Base-by-base conservation (phyloP, 2,113 vertebrate species). In the Bubo scandiacus region DNA sequence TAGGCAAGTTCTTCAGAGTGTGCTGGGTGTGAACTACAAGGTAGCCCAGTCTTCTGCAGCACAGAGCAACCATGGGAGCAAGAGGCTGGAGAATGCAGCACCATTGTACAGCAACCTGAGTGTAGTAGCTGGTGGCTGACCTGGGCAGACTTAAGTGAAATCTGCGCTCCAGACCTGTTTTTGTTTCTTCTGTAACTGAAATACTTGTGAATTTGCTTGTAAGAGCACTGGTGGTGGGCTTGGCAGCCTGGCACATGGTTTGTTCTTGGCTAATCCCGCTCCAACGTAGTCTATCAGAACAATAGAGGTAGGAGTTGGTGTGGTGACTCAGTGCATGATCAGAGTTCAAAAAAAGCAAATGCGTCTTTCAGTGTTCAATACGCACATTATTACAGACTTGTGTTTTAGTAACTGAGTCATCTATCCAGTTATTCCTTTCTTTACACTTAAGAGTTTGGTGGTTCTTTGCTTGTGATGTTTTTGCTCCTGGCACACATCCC, bases 291-390 rank as follows among this genome's bases (percentile, higher is more conserved):
- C 65, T 72, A 2, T 73, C 7, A 0, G 96, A 95, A 95, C 94
- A 95, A 94, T 94, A 80, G 92, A 59, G 68, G 94, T 80, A 84
- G 93, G 95, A 94, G 96, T 91, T 88, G 80, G 58, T 36, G 73
- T 51, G 74, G 86, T 96, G 95, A 96, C 75, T 97, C 96, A 97
- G 87, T 59, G 87, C 62, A 18, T 45, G 81, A 78, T 91, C 91
- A 40, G 87, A 83, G 94, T 72, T 97, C 83, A 61, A 23, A 92
- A 91, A 89, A 52, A 75, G 85, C 92, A 81, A 94, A 86, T 73
- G 67, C 79, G 45, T 92, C 94, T 97, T 90, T 90, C 36, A 12
- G 27, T 4, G 3, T 91, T 97, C 75, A 26, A 42, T 95, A 80
- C 20, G 25, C 59, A 36, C 12, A 0, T 83, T 91, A 59, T 82